Evolutionary conservation across 2,113 vertebrate species (phyloP).

Genomic region (Pungitius pungitius): DNA sequence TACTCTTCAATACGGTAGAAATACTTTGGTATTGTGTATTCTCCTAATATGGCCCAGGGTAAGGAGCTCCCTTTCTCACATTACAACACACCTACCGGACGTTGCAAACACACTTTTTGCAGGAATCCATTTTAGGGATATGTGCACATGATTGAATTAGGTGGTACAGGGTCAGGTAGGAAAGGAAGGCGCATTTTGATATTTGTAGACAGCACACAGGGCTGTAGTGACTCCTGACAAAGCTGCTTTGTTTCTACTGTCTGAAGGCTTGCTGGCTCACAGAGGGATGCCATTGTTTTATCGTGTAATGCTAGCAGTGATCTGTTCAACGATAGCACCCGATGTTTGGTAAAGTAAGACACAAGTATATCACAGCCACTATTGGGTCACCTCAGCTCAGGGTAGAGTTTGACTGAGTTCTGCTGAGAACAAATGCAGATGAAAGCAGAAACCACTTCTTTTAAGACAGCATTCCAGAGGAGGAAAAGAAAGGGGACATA

Average conservation of each 20-base stretch:
- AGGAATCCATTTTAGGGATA: background rate
- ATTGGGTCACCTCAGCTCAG: constrained; percentile 68
- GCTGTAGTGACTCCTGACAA: constrained; percentile 62
- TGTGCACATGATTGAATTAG: background rate
- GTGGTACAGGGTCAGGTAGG: constrained; percentile 18
- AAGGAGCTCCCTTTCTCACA: constrained; percentile 6
- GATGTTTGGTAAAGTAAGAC: constrained; percentile 77
- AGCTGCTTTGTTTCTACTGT: constrained; percentile 67
- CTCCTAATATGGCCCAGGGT: constrained; percentile 2
- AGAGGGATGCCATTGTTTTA: constrained; percentile 80
- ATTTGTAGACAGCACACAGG: constrained; percentile 50
- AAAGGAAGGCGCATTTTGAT: constrained; percentile 46
- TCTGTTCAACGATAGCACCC: constrained; percentile 71
- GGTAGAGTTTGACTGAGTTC: constrained; percentile 51
- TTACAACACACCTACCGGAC: constrained; percentile 3
- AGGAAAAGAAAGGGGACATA: constrained; percentile 35
- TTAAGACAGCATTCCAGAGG: constrained; percentile 62
- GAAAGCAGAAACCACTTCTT: constrained; percentile 68
- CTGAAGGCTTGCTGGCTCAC: constrained; percentile 64
- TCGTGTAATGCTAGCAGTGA: constrained; percentile 78
- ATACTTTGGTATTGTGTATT: constrained; percentile 9
- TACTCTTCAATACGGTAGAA: background rate
- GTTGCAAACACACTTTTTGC: background rate
- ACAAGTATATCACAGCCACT: constrained; percentile 67
- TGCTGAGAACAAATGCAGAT: constrained; percentile 45